Evolutionary conservation across 2,113 vertebrate species (phyloP).

Genomic region (Globicephala melas): DNA sequence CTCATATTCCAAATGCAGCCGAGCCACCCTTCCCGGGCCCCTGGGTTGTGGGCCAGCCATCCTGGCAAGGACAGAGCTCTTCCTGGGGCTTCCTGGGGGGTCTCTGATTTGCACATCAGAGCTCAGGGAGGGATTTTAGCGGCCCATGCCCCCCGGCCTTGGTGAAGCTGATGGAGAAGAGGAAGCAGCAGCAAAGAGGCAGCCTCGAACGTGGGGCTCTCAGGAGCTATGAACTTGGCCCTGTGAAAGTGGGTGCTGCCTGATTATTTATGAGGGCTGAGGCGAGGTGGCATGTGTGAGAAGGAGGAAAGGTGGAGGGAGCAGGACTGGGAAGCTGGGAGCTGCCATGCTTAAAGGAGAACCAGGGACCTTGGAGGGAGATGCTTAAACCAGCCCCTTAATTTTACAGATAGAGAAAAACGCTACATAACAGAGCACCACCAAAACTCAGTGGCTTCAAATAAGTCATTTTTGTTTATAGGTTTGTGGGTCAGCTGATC

Average conservation of each 20-base stretch:
- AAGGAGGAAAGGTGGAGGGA: background rate
- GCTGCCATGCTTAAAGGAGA: background rate
- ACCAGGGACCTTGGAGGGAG: background rate
- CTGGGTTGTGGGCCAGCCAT: background rate
- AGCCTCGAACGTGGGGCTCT: slow-evolving; percentile 55
- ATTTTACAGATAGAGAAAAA: background rate
- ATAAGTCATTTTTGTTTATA: background rate
- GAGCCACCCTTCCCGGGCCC: background rate
- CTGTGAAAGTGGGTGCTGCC: background rate
- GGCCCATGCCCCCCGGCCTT: slow-evolving; percentile 39
- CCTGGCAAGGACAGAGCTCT: background rate
- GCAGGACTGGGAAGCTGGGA: background rate
- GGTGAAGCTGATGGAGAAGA: background rate
- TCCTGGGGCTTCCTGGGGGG: background rate
- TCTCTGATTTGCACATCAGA: slow-evolving; percentile 65
- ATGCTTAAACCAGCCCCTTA: background rate
- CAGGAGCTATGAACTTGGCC: slow-evolving; percentile 53
- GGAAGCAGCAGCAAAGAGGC: background rate
- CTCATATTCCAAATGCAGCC: background rate
- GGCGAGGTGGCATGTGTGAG: background rate
- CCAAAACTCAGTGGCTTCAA: background rate
- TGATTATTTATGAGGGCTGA: slow-evolving; percentile 62
- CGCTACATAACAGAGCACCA: rapidly evolving
- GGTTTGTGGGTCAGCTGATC: background rate
- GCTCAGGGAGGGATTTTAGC: background rate